phyloP scores from a whole-genome alignment of 37 sponge, comb jelly and placozoan species.

The Dysidea cf. avara region DNA sequence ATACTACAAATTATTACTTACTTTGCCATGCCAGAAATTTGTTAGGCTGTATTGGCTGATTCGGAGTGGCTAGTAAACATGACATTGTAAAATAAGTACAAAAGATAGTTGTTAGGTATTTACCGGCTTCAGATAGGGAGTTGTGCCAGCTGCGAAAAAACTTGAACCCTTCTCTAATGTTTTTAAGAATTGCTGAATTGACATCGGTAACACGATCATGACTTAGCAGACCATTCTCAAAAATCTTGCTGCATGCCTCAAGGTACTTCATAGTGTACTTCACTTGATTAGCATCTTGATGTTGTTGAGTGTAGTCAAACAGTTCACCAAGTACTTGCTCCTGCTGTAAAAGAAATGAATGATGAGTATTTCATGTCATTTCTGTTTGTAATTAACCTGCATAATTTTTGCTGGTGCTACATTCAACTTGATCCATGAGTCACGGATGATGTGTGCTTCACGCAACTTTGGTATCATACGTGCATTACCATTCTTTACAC shows the following conservation, averaged over 20 bases:
- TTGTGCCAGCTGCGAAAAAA: conserved; percentile 22
- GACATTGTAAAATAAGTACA: not conserved
- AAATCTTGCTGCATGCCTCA: conserved; percentile 28
- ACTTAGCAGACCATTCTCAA: conserved; percentile 31
- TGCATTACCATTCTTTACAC: not conserved
- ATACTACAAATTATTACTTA: too few species aligned
- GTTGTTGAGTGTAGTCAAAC: not conserved
- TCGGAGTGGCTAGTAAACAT: too few species aligned
- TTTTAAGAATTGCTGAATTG: not conserved
- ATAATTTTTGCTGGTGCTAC: conserved; percentile 43
- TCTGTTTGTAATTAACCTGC: conserved; percentile 23
- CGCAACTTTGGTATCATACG: conserved; percentile 7
- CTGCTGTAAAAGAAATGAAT: conserved; percentile 5
- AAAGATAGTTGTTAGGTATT: not conserved
- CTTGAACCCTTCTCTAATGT: conserved; percentile 16
- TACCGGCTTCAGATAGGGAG: not conserved
- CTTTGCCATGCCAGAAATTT: conserved; percentile 33
- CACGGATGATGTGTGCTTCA: conserved; percentile 15
- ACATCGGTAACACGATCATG: too few species aligned
- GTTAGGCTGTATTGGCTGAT: conserved; percentile 7
- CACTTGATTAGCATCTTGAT: conserved; percentile 1
- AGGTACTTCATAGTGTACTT: conserved; percentile 3
- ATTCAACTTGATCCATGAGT: conserved; percentile 36
- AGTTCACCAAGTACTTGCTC: conserved; percentile 35
- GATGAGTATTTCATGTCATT: not conserved